These are phyloP conservation scores for Rhogogaster chlorosoma DNA, from an alignment of 2,888 invertebrate genomes.

Conservation along the genomic window DNA sequence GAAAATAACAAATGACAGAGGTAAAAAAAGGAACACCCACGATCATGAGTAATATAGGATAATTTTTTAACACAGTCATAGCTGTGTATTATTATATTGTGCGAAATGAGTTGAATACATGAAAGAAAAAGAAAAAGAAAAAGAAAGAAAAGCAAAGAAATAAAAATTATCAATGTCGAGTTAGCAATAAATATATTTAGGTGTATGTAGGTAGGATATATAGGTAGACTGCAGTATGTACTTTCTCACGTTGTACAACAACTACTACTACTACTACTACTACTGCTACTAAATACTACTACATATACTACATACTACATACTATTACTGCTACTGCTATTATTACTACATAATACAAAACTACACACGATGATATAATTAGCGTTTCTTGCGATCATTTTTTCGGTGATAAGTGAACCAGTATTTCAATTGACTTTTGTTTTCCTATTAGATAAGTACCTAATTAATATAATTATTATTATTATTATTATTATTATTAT, in stretches of 20 bases:
- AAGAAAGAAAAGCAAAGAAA: not conserved
- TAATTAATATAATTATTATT: constrained; percentile 29
- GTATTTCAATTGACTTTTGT: constrained; percentile 55
- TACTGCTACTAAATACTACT: not conserved
- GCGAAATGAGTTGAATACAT: not conserved
- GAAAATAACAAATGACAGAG: not conserved
- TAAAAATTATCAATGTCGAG: not conserved
- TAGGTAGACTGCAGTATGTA: not conserved
- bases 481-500: constrained; percentile 12
- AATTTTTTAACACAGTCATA: not conserved
- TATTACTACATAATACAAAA: not conserved
- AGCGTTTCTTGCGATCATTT: constrained; percentile 41
- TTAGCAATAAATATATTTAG: not conserved
- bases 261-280: not conserved
- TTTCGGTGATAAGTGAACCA: constrained; percentile 56
- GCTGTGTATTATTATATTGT: not conserved
- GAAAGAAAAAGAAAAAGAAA: not conserved
- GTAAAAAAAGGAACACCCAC: not conserved
- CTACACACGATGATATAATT: not conserved
- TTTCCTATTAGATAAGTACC: constrained; percentile 54
- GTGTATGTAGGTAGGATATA: not conserved
- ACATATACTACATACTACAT: not conserved
- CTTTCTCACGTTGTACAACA: not conserved
- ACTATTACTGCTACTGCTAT: not conserved
- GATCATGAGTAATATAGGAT: not conserved